Base-by-base conservation (phyloP, 2,888 invertebrate species). In the Eustalomyia histrio region DNA sequence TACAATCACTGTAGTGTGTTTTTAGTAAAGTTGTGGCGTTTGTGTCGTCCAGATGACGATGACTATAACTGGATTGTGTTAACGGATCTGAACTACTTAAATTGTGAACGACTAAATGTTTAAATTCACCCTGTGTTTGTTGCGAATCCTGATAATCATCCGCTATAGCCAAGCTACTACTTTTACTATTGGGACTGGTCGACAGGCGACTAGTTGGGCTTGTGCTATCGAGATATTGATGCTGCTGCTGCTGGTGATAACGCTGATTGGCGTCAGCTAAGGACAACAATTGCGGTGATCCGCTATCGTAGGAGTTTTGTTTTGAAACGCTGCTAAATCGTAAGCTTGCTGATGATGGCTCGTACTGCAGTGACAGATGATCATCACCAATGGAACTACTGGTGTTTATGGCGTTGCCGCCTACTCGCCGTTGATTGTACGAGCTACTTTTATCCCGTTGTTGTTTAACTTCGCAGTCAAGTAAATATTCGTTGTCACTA, bases 1-100 rank as follows among this genome's bases (percentile, higher is more conserved):
- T 88, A 65, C 87, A 88, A 82, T 90, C 90, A 83, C 90, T 90
- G 82, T 89, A 90, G 82, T 90, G 90, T 47, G 87, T 88, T 76
- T 90, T 90, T 29, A 89, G 85, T 72, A 88, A 83, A 63, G 84
- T 83, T 24, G 76, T 39, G 43, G 43, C 43, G 63, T 72, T 68
- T 9, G 68, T 5, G 14, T 82, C 81, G 33, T 79, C 76, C 33
- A 43, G 57, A 0, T 78, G 83, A 29, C 69, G 55, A 75, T 79
- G 53, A 64, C 76, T 35, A 52, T 71, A 76, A 84, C 85, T 74
- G 84, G 85, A 82, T 85, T 87, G 79, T 60, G 85, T 85, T 85
- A 85, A 85, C 79, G 86, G 87, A 83, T 85, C 87, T 79, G 89
- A 86, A 80, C 85, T 85, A 81, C 87, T 88, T 63, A 88, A 85